Evolutionary conservation across 2,888 invertebrate genomes (phyloP).

Genomic region (Drosophila differens): DNA sequence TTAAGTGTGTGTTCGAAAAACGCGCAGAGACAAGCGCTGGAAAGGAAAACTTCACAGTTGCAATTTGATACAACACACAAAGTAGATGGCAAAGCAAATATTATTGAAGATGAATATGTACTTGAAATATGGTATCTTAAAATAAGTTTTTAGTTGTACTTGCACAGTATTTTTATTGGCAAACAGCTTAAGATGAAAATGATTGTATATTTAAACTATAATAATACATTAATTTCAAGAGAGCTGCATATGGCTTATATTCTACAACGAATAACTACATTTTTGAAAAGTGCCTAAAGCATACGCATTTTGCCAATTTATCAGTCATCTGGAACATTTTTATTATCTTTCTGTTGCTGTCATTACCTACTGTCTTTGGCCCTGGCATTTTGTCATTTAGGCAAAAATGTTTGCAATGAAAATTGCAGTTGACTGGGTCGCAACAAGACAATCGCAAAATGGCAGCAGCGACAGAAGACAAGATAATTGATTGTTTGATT

Average conservation of each 20-base stretch:
- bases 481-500: slow-evolving; percentile 80
- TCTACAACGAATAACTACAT: background rate
- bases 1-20: slow-evolving; percentile 55
- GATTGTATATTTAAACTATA: background rate
- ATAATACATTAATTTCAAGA: background rate
- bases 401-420: slow-evolving; percentile 71
- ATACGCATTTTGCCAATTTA: background rate
- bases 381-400: slow-evolving; percentile 46
- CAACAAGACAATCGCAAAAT: slow-evolving; percentile 26
- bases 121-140: background rate
- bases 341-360: slow-evolving; percentile 12
- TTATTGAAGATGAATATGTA: background rate
- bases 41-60: slow-evolving; percentile 30
- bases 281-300: too few species aligned
- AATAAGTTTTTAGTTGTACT: background rate
- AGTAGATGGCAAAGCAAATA: slow-evolving; percentile 16
- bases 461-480: slow-evolving; percentile 58
- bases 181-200: background rate
- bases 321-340: slow-evolving; percentile 30
- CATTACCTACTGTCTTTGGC: slow-evolving; percentile 39
- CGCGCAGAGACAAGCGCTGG: slow-evolving; percentile 10
- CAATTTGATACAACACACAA: slow-evolving; percentile 32
- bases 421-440: slow-evolving; percentile 55
- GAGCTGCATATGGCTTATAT: background rate
- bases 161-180: background rate